phyloP scores from a whole-genome alignment of 2,888 invertebrate genomes.

The Parnassius smintheus region DNA sequence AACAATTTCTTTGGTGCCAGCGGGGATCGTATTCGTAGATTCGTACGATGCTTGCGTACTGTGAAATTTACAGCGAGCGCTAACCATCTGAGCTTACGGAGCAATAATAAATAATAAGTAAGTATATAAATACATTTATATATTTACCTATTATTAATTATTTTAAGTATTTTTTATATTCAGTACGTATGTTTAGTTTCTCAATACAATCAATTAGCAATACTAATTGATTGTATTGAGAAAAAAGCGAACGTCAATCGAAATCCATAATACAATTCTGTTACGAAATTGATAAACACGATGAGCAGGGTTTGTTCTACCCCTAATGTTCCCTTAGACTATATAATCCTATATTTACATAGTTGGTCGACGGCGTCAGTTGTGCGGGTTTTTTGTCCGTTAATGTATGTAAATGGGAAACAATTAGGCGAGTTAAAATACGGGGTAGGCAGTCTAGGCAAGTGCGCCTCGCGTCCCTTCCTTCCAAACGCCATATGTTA shows the following conservation, averaged over 20 bases:
- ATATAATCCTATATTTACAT: constrained; percentile 66
- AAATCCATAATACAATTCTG: constrained; percentile 65
- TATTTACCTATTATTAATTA: no score
- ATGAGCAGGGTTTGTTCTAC: constrained; percentile 42
- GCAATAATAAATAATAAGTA: no score
- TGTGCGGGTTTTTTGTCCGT: constrained; percentile 68
- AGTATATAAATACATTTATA: no score
- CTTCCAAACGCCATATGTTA: constrained; percentile 67
- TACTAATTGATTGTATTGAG: no score
- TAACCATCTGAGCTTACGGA: no score
- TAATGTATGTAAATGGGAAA: constrained; percentile 80
- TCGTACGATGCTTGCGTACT: no score
- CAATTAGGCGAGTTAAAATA: constrained; percentile 80
- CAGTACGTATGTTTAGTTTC: neutral
- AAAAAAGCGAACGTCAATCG: constrained; percentile 62
- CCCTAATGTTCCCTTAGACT: constrained; percentile 47
- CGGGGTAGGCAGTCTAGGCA: constrained; percentile 78
- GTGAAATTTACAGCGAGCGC: no score
- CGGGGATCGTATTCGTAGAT: no score
- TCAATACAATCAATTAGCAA: constrained; percentile 49
- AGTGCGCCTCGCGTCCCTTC: constrained; percentile 70
- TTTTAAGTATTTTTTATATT: neutral
- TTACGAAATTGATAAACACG: constrained; percentile 56
- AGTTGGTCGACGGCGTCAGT: constrained; percentile 65
- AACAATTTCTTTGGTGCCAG: no score